Base-by-base conservation (phyloP, 2,888 invertebrate genomes). In the Parnassius smintheus region DNA sequence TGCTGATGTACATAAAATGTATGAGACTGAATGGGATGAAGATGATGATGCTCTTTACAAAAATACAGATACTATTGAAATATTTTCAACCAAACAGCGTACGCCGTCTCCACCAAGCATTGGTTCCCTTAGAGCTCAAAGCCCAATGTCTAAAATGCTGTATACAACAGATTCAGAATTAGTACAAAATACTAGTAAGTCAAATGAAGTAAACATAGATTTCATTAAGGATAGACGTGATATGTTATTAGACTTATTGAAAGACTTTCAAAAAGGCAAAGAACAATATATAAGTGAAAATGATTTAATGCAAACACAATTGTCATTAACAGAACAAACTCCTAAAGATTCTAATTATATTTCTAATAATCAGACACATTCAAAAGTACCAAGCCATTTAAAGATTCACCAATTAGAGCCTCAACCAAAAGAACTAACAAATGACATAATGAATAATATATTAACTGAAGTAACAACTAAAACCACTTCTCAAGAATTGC, bases 41-140 rank as follows among this genome's bases (percentile, higher is more conserved):
- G 91, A 91, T 70, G 92, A 92, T 70, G 92, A 92, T 67, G 91
- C 85, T 62, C 82, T 92, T 41, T 92, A 92, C 70, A 85, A 82
- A 69, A 77, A 79, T 64, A 71, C 79, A 48, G 83, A 83, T 59
- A 66, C 76, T 35, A 64, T 66, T 61, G 77, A 75, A 22, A 63
- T 59, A 51, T 61, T 61, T 18, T 59, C 60, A 54, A 45, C 54
- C 9, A 67, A 67, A 49, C 68, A 68, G 49, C 65, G 64, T 18
- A 70, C 70, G 12, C 67, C 73, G 12, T 70, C 73, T n/a, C 73
- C 75, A 18, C 68, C 69, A 18, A 71, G 65, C 54, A 66, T 72
- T 55, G 70, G 65, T 48, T 72, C 71, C n/a, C 57, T 66, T 42
- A 72, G 67, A 70, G 61, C 71, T 56, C 74, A 76, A 65, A 86